Conservation (phyloP, 2,888 invertebrate genomes). For the Zootermopsis nevadensis region DNA sequence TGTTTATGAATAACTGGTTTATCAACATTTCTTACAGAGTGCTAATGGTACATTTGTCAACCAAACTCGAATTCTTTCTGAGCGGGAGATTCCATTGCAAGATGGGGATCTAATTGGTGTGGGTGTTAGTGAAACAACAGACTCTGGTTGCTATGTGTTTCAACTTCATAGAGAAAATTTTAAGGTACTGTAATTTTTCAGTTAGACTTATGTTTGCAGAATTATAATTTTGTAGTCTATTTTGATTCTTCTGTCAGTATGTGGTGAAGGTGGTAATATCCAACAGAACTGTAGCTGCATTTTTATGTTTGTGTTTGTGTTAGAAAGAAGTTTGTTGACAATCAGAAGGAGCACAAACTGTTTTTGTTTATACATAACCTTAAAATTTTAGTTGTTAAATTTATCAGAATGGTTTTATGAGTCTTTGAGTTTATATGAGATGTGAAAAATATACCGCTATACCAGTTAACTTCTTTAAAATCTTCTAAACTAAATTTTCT, state of each 20-base stretch:
- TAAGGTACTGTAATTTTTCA: background rate
- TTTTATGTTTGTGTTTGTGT: too few species aligned
- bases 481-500: background rate
- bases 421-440: background rate
- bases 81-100: slow-evolving; percentile 60
- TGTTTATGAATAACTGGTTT: too few species aligned
- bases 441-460: background rate
- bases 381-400: too few species aligned
- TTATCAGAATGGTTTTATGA: too few species aligned
- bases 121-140: slow-evolving; percentile 63
- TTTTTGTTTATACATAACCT: too few species aligned
- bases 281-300: too few species aligned
- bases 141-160: slow-evolving; percentile 60
- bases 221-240: background rate
- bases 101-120: slow-evolving; percentile 68
- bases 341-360: too few species aligned
- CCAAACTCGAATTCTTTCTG: slow-evolving; percentile 61
- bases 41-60: slow-evolving; percentile 65
- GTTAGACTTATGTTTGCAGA: background rate
- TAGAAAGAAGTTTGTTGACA: too few species aligned
- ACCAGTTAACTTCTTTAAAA: background rate
- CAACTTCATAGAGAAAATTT: slow-evolving; percentile 45
- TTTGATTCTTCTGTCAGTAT: background rate
- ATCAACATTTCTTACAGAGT: slow-evolving; percentile 30
- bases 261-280: too few species aligned